Percentiles rank a stretch among this genome's conserved stretches.
Evolutionary conservation across 2,888 invertebrate genomes (phyloP).

Genomic region (Fragum fragum): DNA sequence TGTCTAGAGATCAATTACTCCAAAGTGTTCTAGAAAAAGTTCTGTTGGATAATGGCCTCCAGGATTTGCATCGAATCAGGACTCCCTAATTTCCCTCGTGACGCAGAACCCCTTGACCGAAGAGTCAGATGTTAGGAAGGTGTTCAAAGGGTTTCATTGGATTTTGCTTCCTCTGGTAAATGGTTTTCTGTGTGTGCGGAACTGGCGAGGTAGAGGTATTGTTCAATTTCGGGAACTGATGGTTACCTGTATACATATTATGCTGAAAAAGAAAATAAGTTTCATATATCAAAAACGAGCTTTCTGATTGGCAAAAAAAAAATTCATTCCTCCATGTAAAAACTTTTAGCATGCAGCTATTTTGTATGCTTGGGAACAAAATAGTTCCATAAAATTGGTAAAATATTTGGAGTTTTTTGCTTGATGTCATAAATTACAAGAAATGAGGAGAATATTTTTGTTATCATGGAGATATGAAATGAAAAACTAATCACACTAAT

Average conservation of each 20-base stretch:
- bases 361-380: no score
- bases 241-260: conserved; percentile 47
- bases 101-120: conserved; percentile 84
- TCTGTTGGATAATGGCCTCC: conserved; percentile 75
- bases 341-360: no score
- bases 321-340: no score
- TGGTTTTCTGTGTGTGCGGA: conserved; percentile 69
- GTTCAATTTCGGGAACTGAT: conserved; percentile 63
- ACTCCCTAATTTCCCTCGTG: conserved; percentile 78
- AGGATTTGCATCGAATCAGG: conserved; percentile 70
- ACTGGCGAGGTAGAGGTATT: conserved; percentile 77
- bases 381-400: no score
- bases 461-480: no score
- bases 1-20: conserved; percentile 69
- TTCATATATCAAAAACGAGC: no score
- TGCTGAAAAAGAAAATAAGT: conserved; percentile 64
- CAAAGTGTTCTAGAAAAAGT: conserved; percentile 57
- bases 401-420: no score
- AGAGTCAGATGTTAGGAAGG: conserved; percentile 84
- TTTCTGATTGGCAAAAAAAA: no score
- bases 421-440: no score
- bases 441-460: no score
- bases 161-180: conserved; percentile 59
- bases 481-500: no score
- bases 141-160: conserved; percentile 63